Evolutionary conservation across 2,113 vertebrate species (phyloP).

Genomic region (Eolophus roseicapilla): DNA sequence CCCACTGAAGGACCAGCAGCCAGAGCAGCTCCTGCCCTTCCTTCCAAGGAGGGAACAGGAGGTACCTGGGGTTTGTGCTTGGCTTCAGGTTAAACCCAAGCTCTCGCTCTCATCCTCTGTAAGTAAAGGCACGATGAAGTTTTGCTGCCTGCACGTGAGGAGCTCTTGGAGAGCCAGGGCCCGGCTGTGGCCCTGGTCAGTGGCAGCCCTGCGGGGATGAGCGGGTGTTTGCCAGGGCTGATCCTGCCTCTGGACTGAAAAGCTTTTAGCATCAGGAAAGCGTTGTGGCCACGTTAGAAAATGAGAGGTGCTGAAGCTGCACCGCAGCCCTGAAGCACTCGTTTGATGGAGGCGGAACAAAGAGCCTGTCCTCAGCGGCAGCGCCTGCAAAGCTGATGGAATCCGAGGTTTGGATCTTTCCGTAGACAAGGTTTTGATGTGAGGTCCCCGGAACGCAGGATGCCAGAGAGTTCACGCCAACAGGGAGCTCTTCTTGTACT

Average conservation of each 20-base stretch:
- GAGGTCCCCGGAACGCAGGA: background rate
- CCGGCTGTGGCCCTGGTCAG: background rate
- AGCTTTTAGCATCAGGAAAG: background rate
- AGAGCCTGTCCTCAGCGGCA: too few species aligned
- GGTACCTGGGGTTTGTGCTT: fast-evolving
- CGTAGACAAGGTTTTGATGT: background rate
- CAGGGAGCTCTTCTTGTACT: background rate
- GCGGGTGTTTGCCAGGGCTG: fast-evolving
- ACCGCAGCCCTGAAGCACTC: fast-evolving
- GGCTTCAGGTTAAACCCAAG: background rate
- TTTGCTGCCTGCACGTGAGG: background rate
- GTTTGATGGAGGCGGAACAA: fast-evolving
- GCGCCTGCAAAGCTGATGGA: background rate
- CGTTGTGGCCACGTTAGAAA: fast-evolving
- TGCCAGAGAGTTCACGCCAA: background rate
- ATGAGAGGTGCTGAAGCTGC: fast-evolving
- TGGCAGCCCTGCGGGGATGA: background rate
- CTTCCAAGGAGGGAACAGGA: background rate
- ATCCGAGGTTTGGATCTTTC: background rate
- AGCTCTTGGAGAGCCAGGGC: fast-evolving
- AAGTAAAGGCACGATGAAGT: background rate
- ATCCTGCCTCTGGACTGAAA: background rate
- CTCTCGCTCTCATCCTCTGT: background rate
- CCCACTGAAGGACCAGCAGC: background rate
- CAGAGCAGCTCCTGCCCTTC: background rate